Evolutionary conservation across 2,113 vertebrate species (phyloP).

Genomic region (Tringa solitaria): DNA sequence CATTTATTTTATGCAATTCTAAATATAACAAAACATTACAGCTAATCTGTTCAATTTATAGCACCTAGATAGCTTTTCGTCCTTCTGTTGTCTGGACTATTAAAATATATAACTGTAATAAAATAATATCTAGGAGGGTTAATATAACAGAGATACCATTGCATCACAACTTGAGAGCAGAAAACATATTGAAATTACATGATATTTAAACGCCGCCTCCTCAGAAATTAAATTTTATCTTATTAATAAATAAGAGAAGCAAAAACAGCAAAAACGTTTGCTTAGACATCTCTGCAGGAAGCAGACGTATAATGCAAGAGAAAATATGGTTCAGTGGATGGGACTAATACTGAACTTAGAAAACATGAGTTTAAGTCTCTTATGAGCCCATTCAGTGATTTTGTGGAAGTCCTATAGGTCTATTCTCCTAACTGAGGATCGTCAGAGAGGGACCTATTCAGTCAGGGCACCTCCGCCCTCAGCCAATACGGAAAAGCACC

Average conservation of each 20-base stretch:
- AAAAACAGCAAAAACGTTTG: not conserved
- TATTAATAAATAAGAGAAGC: not conserved
- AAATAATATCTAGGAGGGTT: conserved; percentile 11
- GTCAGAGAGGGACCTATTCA: not conserved
- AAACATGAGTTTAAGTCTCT: not conserved
- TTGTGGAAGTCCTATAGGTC: not conserved
- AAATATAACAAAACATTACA: conserved; percentile 47
- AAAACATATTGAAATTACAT: not conserved
- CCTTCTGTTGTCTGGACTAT: conserved; percentile 3
- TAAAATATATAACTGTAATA: conserved; percentile 25
- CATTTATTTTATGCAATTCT: conserved; percentile 28
- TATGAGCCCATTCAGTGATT: not conserved
- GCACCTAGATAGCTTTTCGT: not conserved
- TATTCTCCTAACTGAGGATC: not conserved
- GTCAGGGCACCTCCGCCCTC: not conserved
- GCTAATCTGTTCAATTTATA: conserved; percentile 56
- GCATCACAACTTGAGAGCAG: not conserved
- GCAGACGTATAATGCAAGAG: not conserved
- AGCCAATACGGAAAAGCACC: no score
- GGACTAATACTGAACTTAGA: not conserved
- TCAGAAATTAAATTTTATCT: not conserved
- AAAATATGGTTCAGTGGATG: not conserved
- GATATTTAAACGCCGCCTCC: not conserved
- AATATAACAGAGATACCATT: not conserved
- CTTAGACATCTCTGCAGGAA: not conserved